phyloP scores from a whole-genome alignment of 2,888 invertebrate species.

The Sturmia bella region DNA sequence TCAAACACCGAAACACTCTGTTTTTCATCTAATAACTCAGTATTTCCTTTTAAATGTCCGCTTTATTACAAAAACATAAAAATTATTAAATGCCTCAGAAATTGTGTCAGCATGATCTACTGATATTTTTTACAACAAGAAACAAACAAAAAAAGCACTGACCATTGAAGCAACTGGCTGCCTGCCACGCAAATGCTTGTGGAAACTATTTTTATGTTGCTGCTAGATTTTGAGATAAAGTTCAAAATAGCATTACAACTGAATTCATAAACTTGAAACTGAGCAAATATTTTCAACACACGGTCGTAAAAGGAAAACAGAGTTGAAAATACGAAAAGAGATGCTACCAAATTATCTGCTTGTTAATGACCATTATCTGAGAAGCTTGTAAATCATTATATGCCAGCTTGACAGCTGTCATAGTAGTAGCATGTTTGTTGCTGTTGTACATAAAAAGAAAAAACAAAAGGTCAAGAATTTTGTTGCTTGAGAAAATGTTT shows the following conservation, averaged over 20 bases:
- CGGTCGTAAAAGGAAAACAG: conserved; percentile 51
- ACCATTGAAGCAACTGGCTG: neutral
- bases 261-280: conserved; percentile 58
- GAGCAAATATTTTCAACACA: conserved; percentile 26
- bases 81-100: neutral
- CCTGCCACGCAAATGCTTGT: neutral
- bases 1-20: too few species aligned
- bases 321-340: neutral
- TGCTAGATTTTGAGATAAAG: conserved; percentile 13
- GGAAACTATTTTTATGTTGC: neutral
- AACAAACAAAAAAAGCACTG: neutral
- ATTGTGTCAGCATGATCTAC: conserved; percentile 38
- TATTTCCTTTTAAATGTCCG: conserved; percentile 53
- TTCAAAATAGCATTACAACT: conserved; percentile 36
- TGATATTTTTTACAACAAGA: conserved; percentile 41
- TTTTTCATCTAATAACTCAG: conserved; percentile 29
- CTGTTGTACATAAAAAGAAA: neutral
- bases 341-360: conserved; percentile 14
- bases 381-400: conserved; percentile 48
- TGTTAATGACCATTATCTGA: conserved; percentile 54
- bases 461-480: conserved; percentile 63
- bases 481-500: conserved; percentile 17
- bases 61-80: conserved; percentile 27
- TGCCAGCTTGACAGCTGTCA: conserved; percentile 57
- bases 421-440: conserved; percentile 28